Evolutionary conservation across 1,140 invertebrate genomes (phyloP).

Genomic region (Elymnias hypermnestra): DNA sequence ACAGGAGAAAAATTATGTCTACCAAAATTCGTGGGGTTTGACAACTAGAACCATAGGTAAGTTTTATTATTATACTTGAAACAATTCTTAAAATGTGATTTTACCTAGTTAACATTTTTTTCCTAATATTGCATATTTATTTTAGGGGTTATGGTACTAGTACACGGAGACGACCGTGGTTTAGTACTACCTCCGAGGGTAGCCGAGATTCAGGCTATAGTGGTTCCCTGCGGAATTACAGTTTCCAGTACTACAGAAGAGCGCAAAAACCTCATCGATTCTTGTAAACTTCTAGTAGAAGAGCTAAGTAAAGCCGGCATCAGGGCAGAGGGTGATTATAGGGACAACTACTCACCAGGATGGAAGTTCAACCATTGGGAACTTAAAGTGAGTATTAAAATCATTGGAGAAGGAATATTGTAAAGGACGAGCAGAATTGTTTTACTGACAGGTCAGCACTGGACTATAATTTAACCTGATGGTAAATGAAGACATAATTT

Average conservation of each 20-base stretch:
- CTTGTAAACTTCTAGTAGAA: slow-evolving; percentile 84
- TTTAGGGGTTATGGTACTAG: slow-evolving; percentile 96
- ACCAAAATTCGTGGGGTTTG: slow-evolving; percentile 99
- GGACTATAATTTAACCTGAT: no score
- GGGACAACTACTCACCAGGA: slow-evolving; percentile 98
- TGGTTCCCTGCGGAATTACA: slow-evolving; percentile 98
- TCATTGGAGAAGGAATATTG: no score
- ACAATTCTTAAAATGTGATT: not conserved
- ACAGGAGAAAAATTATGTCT: slow-evolving; percentile 92
- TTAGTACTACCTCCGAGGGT: slow-evolving; percentile 96
- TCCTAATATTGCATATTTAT: no score
- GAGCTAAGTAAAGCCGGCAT: slow-evolving; percentile 79
- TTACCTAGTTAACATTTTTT: slow-evolving; percentile 9
- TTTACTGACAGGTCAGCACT: no score
- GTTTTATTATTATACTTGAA: slow-evolving; percentile 17
- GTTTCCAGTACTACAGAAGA: slow-evolving; percentile 85
- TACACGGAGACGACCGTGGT: slow-evolving; percentile 98
- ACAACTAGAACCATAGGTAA: slow-evolving; percentile 95
- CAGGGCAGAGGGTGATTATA: slow-evolving; percentile 87
- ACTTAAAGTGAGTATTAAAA: slow-evolving; percentile 91
- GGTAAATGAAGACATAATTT: no score
- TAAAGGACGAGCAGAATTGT: no score
- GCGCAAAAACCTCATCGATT: slow-evolving; percentile 80
- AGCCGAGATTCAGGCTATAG: slow-evolving; percentile 89
- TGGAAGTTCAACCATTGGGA: slow-evolving; percentile 99